phyloP scores from a whole-genome alignment of 2,888 invertebrate species.

The Andrena haemorrhoa region DNA sequence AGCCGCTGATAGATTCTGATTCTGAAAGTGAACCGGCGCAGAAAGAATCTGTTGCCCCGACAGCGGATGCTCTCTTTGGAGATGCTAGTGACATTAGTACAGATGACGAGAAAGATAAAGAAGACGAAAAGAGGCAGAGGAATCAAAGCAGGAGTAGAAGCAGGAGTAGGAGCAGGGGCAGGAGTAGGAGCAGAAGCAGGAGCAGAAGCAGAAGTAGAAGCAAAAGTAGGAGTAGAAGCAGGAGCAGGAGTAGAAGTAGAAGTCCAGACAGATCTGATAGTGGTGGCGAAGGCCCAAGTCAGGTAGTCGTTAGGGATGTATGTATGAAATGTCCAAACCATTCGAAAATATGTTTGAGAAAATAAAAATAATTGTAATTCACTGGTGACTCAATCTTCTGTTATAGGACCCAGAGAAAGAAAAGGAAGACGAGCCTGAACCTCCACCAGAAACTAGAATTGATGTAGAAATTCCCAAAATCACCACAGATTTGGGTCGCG shows the following conservation, averaged over 20 bases:
- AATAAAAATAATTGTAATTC: slow-evolving; percentile 16
- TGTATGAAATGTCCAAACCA: slow-evolving; percentile 34
- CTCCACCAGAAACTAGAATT: slow-evolving; percentile 96
- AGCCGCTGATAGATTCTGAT: slow-evolving; percentile 88
- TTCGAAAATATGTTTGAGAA: background rate
- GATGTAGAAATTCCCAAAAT: slow-evolving; percentile 99
- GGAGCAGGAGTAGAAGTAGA: slow-evolving; percentile 81
- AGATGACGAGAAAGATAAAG: slow-evolving; percentile 89
- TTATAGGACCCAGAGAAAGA: slow-evolving; percentile 87
- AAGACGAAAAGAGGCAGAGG: slow-evolving; percentile 81
- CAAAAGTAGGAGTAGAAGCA: slow-evolving; percentile 83
- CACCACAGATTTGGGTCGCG: slow-evolving; percentile 95
- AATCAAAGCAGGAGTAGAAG: slow-evolving; percentile 86
- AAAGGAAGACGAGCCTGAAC: slow-evolving; percentile 91
- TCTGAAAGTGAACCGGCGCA: slow-evolving; percentile 87
- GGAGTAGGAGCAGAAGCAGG: slow-evolving; percentile 79
- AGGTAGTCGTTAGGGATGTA: slow-evolving; percentile 77
- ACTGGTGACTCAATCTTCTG: slow-evolving; percentile 34
- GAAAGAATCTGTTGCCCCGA: slow-evolving; percentile 86
- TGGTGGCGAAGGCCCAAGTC: slow-evolving; percentile 79
- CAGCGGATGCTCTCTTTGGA: slow-evolving; percentile 95
- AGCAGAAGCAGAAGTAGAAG: slow-evolving; percentile 79
- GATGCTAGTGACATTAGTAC: slow-evolving; percentile 97
- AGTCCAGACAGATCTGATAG: slow-evolving; percentile 80
- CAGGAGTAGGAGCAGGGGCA: slow-evolving; percentile 86